Evolutionary conservation across 1,140 invertebrate species (phyloP).

Genomic region (Archivesica marissinica): DNA sequence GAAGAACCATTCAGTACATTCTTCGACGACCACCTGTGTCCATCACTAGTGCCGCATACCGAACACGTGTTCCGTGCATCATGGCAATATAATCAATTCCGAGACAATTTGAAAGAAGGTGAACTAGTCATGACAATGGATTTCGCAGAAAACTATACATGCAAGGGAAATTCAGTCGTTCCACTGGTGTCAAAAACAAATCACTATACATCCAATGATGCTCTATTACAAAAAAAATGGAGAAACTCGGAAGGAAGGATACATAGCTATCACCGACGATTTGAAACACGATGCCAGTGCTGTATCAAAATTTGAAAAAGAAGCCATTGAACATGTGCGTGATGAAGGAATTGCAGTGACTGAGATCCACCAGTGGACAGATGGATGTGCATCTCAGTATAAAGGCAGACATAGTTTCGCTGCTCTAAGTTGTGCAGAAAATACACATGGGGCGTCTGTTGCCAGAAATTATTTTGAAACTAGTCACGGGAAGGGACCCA

Average conservation of each 20-base stretch:
- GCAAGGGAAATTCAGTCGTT: slow-evolving; percentile 5
- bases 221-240: slow-evolving; percentile 6
- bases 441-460: neutral
- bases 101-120: neutral
- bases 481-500: slow-evolving; percentile 4
- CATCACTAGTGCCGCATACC: neutral
- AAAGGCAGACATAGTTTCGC: neutral
- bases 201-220: slow-evolving; percentile 26
- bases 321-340: neutral
- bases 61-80: neutral
- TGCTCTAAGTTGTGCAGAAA: neutral
- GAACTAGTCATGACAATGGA: slow-evolving; percentile 20
- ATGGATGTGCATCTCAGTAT: slow-evolving; percentile 15
- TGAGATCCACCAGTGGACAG: slow-evolving; percentile 18
- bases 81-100: slow-evolving; percentile 11
- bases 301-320: slow-evolving; percentile 6
- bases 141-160: slow-evolving; percentile 25
- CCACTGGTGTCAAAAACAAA: slow-evolving; percentile 23
- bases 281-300: slow-evolving; percentile 16
- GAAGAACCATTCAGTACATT: neutral
- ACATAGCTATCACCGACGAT: slow-evolving; percentile 1
- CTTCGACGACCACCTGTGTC: neutral
- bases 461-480: slow-evolving; percentile 13
- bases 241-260: neutral
- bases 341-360: neutral